Base-by-base conservation (phyloP, 2,797 vertebrate species). In the Sylvilagus floridanus region DNA sequence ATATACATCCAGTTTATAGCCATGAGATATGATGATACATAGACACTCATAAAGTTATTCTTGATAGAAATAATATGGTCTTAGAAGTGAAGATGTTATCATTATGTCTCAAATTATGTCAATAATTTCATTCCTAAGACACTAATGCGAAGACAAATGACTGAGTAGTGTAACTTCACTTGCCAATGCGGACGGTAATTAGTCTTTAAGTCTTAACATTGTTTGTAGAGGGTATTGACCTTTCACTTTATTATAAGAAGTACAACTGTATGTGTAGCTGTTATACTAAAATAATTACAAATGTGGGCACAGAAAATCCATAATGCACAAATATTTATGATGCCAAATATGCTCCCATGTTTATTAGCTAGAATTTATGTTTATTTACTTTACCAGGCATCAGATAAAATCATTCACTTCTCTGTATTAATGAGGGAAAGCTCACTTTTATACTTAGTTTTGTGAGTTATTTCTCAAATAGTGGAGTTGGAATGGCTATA, bases 281-380 rank as follows among this genome's bases (percentile, higher is more conserved):
- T 95, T 76, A 68, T 84, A 63, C n/a, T 66, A 26, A 88, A 90
- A 81, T 84, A 81, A 88, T 19, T 72, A 7, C 30, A 77, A 4
- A 91, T 3, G 2, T 26, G 8, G 2, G 4, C 19, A 71, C 22
- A 93, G 88, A 66, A 81, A 71, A 76, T 5, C 7, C 14, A 72
- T 54, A 47, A 81, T 50, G 9, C 17, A 22, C 81, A 89, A 28
- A 72, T 88, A 93, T 87, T 90, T 94, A 87, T 91, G 35, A 68
- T 54, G 60, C 26, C n/a, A 73, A 72, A 88, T 84, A 82, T 63
- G 54, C 4, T 52, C 32, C 2, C 11, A 78, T 73, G 16, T 52
- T 62, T 66, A 8, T 86, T 84, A 75, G 22, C 37, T 50, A 95
- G 9, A 30, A 26, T 63, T 85, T 88, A 42, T 47, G 72, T 71